Conservation (phyloP, 1,140 invertebrate genomes). For the Drosophila ficusphila region DNA sequence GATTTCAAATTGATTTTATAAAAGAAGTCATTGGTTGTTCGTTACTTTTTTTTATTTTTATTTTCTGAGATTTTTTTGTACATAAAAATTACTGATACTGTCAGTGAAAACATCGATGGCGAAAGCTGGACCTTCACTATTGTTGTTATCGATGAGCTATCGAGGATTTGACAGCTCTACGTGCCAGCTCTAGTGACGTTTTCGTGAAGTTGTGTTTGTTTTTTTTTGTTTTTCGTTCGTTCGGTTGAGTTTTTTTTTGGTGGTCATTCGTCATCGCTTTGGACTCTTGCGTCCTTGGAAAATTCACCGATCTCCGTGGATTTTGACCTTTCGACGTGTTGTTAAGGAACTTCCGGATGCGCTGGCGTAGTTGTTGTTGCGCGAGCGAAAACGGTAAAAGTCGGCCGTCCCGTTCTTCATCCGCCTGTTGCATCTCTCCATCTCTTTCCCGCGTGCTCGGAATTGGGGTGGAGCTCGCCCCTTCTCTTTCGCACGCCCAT, state of each 20-base stretch:
- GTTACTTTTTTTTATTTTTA: no score
- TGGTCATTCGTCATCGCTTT: constrained; percentile 38
- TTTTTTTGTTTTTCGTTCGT: constrained; percentile 38
- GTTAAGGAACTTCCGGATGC: constrained; percentile 16
- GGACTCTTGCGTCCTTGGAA: neutral
- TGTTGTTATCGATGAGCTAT: neutral
- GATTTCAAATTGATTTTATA: no score
- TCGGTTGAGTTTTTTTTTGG: constrained; percentile 42
- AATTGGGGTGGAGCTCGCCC: constrained; percentile 64
- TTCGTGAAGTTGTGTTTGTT: constrained; percentile 18
- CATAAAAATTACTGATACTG: no score
- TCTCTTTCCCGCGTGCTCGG: constrained; percentile 37
- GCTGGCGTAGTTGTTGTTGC: neutral
- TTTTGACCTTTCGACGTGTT: constrained; percentile 9
- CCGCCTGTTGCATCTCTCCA: constrained; percentile 36
- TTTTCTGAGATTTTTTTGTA: no score
- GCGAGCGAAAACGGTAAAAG: constrained; percentile 22
- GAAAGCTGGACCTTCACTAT: neutral
- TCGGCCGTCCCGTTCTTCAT: constrained; percentile 4
- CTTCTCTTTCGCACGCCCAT: constrained; percentile 32
- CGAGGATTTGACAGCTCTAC: no score
- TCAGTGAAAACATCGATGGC: no score
- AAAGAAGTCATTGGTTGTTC: no score
- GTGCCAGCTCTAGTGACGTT: neutral
- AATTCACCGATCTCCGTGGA: neutral